Evolutionary conservation across 1,140 invertebrate genomes (phyloP).

Genomic region (Asobara japonica): DNA sequence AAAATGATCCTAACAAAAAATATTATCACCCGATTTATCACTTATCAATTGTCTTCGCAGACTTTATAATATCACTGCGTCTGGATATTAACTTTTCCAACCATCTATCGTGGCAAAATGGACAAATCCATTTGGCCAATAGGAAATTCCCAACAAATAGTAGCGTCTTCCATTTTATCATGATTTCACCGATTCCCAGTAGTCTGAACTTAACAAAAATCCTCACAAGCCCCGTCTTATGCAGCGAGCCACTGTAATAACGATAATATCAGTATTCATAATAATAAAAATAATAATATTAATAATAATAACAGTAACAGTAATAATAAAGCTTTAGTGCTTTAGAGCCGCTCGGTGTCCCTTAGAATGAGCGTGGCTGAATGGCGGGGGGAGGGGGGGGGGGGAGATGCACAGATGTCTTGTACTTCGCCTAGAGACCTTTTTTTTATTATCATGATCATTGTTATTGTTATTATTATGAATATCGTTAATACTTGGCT

Average conservation of each 20-base stretch:
- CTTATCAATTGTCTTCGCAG: too few relatives aligned
- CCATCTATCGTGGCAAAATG: too few relatives aligned
- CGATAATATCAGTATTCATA: conserved; percentile 10
- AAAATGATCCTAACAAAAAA: too few relatives aligned
- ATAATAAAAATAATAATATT: conserved; percentile 4
- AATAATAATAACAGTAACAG: neutral
- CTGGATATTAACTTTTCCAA: too few relatives aligned
- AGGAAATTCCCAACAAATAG: too few relatives aligned
- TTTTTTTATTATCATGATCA: neutral
- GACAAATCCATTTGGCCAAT: too few relatives aligned
- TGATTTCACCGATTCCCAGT: neutral
- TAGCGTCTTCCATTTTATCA: too few relatives aligned
- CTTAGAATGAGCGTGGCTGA: neutral
- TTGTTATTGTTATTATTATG: conserved; percentile 12
- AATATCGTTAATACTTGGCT: neutral
- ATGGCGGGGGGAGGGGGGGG: conserved; percentile 12
- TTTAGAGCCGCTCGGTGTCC: neutral
- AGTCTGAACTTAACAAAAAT: neutral
- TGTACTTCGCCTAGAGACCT: neutral
- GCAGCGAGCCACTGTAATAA: neutral
- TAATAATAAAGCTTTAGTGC: neutral
- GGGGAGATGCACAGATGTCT: conserved; percentile 18
- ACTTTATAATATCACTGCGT: too few relatives aligned
- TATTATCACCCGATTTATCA: too few relatives aligned
- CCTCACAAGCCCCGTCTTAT: neutral